Base-by-base conservation (phyloP, 2,113 vertebrate species). In the Cricetomys ansorgei region DNA sequence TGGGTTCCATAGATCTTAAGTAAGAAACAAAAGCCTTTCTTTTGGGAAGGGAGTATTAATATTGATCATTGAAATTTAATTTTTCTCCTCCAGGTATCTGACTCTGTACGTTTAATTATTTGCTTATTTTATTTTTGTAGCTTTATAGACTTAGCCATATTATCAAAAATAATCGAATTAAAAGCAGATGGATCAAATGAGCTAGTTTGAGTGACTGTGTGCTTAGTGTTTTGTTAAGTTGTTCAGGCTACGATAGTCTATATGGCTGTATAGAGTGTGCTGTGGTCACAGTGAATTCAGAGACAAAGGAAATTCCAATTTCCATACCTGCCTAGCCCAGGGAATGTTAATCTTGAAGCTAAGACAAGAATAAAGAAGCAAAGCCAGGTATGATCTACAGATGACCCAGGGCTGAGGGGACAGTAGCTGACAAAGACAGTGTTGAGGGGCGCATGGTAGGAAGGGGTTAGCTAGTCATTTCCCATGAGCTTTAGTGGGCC, bases 201-300 rank as follows among this genome's bases (percentile, higher is more conserved):
- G 37, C 43, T 50, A 62, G 5, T 73, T 85, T 86, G 45, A 81
- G 8, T 43, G 3, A 27, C 29, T 16, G 34, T 15, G 4, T 79
- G 15, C 37, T 11, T 10, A 69, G 31, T 45, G 43, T 27, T 64
- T 72, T 73, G 1, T 43, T 67, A 29, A 34, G 17, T 1, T 70
- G 1, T 79, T 57, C 94, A 95, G 8, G 50, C 45, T 67, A 1
- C 40, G 10, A 10, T 1, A 87, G 53, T 90, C 29, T 50, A 0
- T 34, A 4, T 45, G 2, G 7, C 27, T 10, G 4, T 13, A 0
- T 9, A 23, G 13, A 1, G 1, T 67, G 4, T 83, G 0, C n/a
- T 69, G 5, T 45, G 88, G 40, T 88, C 57, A 59, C 29, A 40
- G 27, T 53, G 73, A 48, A 12, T 85, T 70, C 29, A 1, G 40